A percentile compares a stretch with the other conserved stretches of the same genome.
Evolutionary conservation across 1,140 invertebrate species (phyloP).

Genomic region (Heliconius hewitsoni): DNA sequence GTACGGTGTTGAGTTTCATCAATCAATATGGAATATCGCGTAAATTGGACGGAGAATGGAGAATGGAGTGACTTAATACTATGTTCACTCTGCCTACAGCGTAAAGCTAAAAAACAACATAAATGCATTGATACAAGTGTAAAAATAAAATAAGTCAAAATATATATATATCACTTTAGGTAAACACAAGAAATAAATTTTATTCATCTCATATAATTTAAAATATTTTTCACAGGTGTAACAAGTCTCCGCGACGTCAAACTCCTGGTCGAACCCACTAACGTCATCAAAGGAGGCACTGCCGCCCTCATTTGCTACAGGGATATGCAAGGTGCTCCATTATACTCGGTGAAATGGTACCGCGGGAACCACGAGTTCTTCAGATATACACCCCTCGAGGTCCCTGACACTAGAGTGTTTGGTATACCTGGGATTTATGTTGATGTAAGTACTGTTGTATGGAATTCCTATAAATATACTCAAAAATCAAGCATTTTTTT

Average conservation of each 20-base stretch:
- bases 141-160: too few relatives aligned
- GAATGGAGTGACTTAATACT: too few relatives aligned
- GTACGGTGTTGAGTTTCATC: too few relatives aligned
- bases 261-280: slow-evolving; percentile 78
- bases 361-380: slow-evolving; percentile 87
- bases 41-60: too few relatives aligned
- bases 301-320: slow-evolving; percentile 87
- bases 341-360: slow-evolving; percentile 85
- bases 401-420: slow-evolving; percentile 86
- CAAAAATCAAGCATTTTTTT: too few relatives aligned
- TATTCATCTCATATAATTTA: neutral
- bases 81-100: too few relatives aligned
- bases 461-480: neutral
- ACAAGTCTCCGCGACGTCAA: slow-evolving; percentile 78
- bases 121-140: too few relatives aligned
- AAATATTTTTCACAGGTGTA: slow-evolving; percentile 51
- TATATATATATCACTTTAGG: too few relatives aligned
- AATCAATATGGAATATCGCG: too few relatives aligned
- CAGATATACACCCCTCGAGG: slow-evolving; percentile 87
- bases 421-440: slow-evolving; percentile 86
- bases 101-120: too few relatives aligned
- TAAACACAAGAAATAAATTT: neutral
- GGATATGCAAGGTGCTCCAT: slow-evolving; percentile 86
- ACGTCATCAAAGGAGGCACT: slow-evolving; percentile 85
- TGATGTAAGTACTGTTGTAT: slow-evolving; percentile 84